phyloP scores from a whole-genome alignment of 2,888 invertebrate genomes.

The Sinelater perroti region DNA sequence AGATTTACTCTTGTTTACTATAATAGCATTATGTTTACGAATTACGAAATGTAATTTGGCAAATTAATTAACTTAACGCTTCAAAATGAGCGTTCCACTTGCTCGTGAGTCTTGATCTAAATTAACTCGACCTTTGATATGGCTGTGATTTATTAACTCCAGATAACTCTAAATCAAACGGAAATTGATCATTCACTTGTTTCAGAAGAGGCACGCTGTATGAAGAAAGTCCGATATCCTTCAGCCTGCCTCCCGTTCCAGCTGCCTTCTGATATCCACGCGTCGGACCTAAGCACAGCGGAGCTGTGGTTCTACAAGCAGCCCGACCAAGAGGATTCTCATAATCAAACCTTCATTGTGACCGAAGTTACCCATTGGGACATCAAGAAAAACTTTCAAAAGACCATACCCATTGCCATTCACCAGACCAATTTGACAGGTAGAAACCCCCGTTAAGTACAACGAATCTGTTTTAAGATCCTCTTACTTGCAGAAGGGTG shows the following conservation, averaged over 20 bases:
- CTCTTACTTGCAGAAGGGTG: constrained; percentile 72
- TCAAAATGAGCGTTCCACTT: constrained; percentile 3
- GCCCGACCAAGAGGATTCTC: constrained; percentile 68
- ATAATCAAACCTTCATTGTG: constrained; percentile 79
- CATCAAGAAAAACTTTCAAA: constrained; percentile 72
- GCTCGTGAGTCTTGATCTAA: constrained; percentile 9
- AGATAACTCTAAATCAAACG: constrained; percentile 9
- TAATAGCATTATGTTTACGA: no score
- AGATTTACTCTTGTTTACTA: no score
- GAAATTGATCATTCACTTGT: constrained; percentile 20
- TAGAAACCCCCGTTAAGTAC: constrained; percentile 47
- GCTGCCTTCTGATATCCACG: constrained; percentile 77
- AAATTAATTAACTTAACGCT: background rate
- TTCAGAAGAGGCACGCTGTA: constrained; percentile 65
- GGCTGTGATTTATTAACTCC: constrained; percentile 5
- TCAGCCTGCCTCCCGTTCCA: constrained; percentile 81
- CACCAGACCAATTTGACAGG: constrained; percentile 77
- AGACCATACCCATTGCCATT: constrained; percentile 82
- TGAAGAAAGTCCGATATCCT: constrained; percentile 64
- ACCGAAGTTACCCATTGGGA: constrained; percentile 83
- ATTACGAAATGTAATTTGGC: no score
- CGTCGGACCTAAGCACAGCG: constrained; percentile 78
- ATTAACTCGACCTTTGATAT: constrained; percentile 16
- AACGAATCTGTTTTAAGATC: constrained; percentile 12
- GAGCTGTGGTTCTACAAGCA: constrained; percentile 85